Evolutionary conservation across 2,888 invertebrate species (phyloP).

Genomic region (Baronia brevicornis): DNA sequence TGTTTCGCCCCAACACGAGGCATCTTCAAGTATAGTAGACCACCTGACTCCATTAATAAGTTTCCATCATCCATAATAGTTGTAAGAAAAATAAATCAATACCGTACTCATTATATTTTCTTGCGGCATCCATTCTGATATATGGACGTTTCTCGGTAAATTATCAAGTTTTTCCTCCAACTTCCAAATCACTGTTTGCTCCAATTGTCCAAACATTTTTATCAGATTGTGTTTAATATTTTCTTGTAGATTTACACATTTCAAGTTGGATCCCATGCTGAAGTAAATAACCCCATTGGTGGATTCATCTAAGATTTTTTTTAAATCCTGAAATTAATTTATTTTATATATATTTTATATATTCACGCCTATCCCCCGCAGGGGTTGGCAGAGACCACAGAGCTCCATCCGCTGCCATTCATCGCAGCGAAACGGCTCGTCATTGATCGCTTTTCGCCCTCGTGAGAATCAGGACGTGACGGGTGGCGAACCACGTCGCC

Average conservation of each 20-base stretch:
- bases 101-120: slow-evolving; percentile 43
- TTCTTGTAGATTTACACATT: slow-evolving; percentile 41
- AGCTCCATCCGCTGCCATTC: too few species aligned
- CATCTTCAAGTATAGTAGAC: too few species aligned
- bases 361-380: too few species aligned
- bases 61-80: too few species aligned
- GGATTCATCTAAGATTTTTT: slow-evolving; percentile 45
- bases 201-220: slow-evolving; percentile 43
- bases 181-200: slow-evolving; percentile 65
- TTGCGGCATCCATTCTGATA: slow-evolving; percentile 53
- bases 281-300: slow-evolving; percentile 61
- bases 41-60: too few species aligned
- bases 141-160: slow-evolving; percentile 41
- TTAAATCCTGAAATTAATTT: slow-evolving; percentile 34
- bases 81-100: neutral
- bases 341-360: too few species aligned
- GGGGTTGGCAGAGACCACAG: too few species aligned
- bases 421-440: too few species aligned
- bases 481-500: too few species aligned
- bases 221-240: slow-evolving; percentile 37
- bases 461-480: too few species aligned
- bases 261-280: slow-evolving; percentile 56
- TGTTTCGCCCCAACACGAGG: too few species aligned
- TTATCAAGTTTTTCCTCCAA: slow-evolving; percentile 16
- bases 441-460: too few species aligned